Conservation (phyloP, 2,113 vertebrate genomes). For the Herpailurus yagouaroundi region DNA sequence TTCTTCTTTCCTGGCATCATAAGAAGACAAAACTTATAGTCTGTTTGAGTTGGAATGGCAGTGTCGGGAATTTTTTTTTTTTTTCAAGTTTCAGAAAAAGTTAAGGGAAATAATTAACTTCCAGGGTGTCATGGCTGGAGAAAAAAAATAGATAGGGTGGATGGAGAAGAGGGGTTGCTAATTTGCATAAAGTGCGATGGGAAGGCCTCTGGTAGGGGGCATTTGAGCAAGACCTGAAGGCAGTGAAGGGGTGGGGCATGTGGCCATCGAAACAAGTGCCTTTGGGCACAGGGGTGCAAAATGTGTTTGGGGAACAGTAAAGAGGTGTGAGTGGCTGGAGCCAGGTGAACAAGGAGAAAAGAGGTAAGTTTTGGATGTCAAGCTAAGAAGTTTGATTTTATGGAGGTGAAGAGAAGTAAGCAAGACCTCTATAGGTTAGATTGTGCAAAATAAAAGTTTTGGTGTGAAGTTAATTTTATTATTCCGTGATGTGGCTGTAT, state of each 20-base stretch:
- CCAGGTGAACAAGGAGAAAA: neutral
- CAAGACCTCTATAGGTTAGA: neutral
- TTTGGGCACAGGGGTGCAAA: neutral
- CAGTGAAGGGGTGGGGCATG: neutral
- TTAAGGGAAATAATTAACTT: neutral
- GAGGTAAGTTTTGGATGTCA: neutral
- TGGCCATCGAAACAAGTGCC: too few species aligned
- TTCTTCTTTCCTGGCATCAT: neutral
- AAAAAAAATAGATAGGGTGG: neutral
- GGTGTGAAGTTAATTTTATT: neutral
- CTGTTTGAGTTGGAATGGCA: neutral
- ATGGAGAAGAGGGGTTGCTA: neutral
- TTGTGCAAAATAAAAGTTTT: neutral
- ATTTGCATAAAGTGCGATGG: neutral
- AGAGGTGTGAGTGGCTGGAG: neutral
- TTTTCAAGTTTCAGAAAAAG: slow-evolving; percentile 8
- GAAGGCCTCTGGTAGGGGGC: neutral
- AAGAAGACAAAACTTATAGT: neutral
- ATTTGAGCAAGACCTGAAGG: neutral
- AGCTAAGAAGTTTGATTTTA: neutral
- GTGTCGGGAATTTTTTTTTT: neutral
- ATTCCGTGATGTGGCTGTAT: neutral
- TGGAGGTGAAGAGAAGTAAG: neutral
- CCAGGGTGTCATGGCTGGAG: neutral
- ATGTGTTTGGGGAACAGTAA: neutral